A percentile compares a stretch with the other conserved stretches of the same genome.
Conservation (phyloP, 2,113 vertebrate species). For the Dermatemys mawii region DNA sequence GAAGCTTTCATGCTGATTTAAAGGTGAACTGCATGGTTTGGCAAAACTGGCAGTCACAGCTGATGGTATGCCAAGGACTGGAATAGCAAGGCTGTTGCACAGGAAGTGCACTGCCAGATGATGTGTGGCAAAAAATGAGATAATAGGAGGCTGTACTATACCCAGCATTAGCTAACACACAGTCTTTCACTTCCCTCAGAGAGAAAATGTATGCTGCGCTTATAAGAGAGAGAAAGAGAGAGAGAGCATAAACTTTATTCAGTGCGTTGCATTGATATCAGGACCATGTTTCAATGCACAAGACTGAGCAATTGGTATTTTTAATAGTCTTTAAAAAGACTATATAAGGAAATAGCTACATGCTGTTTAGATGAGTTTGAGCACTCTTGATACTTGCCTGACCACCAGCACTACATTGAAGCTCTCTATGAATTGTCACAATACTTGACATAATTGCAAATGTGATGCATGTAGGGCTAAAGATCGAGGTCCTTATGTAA, state of each 20-base stretch:
- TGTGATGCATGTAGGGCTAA: not conserved
- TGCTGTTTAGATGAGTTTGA: not conserved
- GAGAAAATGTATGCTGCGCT: not conserved
- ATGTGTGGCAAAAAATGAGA: not conserved
- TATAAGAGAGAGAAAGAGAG: not conserved
- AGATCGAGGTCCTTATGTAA: not conserved
- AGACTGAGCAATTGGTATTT: not conserved
- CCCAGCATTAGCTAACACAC: not conserved
- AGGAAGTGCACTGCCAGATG: constrained; percentile 3
- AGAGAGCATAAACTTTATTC: not conserved
- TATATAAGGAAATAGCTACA: constrained; percentile 7
- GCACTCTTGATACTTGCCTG: not conserved
- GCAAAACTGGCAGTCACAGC: not conserved
- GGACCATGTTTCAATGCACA: not conserved
- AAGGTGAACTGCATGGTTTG: not conserved
- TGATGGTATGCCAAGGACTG: not conserved
- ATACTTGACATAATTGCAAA: not conserved
- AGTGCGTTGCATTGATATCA: not conserved
- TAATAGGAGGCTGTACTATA: not conserved
- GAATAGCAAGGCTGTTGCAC: not conserved
- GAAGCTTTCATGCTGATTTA: not conserved
- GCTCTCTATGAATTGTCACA: not conserved
- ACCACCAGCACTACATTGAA: not conserved
- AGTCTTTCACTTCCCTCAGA: not conserved
- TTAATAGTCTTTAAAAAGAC: not conserved